Conservation (phyloP, 2,797 vertebrate genomes). For the Tympanoctomys barrerae region DNA sequence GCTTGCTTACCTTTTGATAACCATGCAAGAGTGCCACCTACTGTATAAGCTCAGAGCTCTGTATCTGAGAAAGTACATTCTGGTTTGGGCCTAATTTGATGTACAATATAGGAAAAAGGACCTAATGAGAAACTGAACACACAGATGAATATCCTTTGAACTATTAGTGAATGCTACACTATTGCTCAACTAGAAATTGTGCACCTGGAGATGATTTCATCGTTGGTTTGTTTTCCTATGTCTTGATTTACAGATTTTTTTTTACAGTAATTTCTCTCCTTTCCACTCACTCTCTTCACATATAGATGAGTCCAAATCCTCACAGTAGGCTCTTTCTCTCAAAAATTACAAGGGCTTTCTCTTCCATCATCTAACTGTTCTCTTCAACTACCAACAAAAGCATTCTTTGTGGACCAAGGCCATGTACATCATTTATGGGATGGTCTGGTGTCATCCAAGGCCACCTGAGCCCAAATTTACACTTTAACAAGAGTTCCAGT, state of each 20-base stretch:
- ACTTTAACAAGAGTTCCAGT: conserved; percentile 4
- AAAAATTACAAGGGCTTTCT: neutral
- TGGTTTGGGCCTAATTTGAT: conserved; percentile 14
- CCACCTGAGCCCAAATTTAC: neutral
- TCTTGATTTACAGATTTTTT: conserved; percentile 15
- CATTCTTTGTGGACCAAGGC: neutral
- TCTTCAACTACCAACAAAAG: neutral
- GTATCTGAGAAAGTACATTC: neutral
- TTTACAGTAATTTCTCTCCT: neutral
- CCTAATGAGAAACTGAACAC: conserved; percentile 44
- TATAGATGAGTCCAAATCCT: neutral
- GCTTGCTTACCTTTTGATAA: neutral
- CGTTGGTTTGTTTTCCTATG: conserved; percentile 20
- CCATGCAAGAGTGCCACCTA: conserved; percentile 71
- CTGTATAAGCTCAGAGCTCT: conserved; percentile 45
- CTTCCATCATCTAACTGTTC: neutral
- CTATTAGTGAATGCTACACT: neutral
- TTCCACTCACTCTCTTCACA: neutral
- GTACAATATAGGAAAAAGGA: neutral
- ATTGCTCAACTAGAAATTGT: neutral
- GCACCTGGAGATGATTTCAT: neutral
- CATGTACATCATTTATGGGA: neutral
- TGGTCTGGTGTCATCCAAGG: neutral
- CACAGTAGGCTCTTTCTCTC: neutral
- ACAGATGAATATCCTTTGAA: conserved; percentile 1